Evolutionary conservation across 2,888 invertebrate species (phyloP).

Genomic region (Lordiphosa fenestrarum): DNA sequence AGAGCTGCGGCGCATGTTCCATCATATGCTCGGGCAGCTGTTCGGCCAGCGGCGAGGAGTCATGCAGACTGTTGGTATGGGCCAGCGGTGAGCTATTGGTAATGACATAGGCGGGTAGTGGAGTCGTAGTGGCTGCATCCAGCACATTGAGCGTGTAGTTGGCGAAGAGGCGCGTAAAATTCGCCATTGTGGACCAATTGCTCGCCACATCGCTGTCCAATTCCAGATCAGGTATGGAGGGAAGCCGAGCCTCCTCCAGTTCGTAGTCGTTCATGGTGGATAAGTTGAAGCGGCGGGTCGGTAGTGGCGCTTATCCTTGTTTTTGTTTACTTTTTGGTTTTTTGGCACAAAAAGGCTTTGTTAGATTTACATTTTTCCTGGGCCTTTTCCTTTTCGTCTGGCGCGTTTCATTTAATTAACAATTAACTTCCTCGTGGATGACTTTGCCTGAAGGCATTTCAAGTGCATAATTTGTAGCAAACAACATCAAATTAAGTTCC

Average conservation of each 20-base stretch:
- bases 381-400: background rate
- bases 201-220: slow-evolving; percentile 25
- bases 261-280: slow-evolving; percentile 14
- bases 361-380: background rate
- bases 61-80: slow-evolving; percentile 46
- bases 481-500: too few species aligned
- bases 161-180: slow-evolving; percentile 50
- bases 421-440: background rate
- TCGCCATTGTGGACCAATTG: slow-evolving; percentile 47
- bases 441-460: background rate
- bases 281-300: background rate
- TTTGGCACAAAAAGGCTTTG: background rate
- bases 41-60: slow-evolving; percentile 48
- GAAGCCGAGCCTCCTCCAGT: slow-evolving; percentile 22
- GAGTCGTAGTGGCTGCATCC: slow-evolving; percentile 30
- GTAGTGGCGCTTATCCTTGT: background rate
- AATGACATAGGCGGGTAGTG: slow-evolving; percentile 42
- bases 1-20: slow-evolving; percentile 86
- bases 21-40: slow-evolving; percentile 70
- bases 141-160: slow-evolving; percentile 61
- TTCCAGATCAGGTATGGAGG: slow-evolving; percentile 11
- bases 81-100: slow-evolving; percentile 37
- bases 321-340: background rate
- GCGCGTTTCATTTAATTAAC: background rate
- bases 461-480: too few species aligned